Evolutionary conservation across 2,888 invertebrate genomes (phyloP), one percentile per base, ranked within the genome.

Genomic region (Meiosimyza platycephala): DNA sequence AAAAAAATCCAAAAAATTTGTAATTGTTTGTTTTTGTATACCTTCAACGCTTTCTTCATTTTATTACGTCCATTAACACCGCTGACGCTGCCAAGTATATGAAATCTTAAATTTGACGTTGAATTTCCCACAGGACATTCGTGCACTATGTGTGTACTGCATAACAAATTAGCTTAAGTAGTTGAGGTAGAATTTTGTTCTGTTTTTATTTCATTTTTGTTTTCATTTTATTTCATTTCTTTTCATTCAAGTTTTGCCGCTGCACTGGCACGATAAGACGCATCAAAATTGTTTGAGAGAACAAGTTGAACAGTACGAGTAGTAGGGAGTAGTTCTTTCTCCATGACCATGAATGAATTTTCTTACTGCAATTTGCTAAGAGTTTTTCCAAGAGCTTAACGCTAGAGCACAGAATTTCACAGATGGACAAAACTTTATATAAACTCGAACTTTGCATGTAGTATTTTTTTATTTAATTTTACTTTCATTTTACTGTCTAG

Each of bases 81-180:
- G 4, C 9, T 40, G 4, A 18, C 16, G 18, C 6, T 63, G 16
- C 52, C 12, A 16, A 15, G 22, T 40, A 15, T 18, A 28, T 22
- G 28, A 64, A 64, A 64, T 64, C 51, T 18, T n/a, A 64, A 51
- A 64, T 64, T 64, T 51, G 51, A 51, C 28, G 50, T 64, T 22
- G 51, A 64, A 18, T 51, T 51, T 54, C 66, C 66, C 66, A 33
- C 66, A 66, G 66, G 66, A 66, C 52, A 33, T 66, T 6, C 40
- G 33, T 54, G 54, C 54, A 16, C 22, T 54, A 40, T 66, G 52
- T n/a, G 50, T 40, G 66, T 66, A 16, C 18, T 66, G 66, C 66
- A 54, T 54, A 11, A 40, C 22, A 66, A 66, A 66, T 52, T 54
- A 54, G 66, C 40, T 66, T 66, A 66, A 66, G 51, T 51, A 64